Base-by-base conservation (phyloP, 2,113 vertebrate genomes). In the Takifugu flavidus region DNA sequence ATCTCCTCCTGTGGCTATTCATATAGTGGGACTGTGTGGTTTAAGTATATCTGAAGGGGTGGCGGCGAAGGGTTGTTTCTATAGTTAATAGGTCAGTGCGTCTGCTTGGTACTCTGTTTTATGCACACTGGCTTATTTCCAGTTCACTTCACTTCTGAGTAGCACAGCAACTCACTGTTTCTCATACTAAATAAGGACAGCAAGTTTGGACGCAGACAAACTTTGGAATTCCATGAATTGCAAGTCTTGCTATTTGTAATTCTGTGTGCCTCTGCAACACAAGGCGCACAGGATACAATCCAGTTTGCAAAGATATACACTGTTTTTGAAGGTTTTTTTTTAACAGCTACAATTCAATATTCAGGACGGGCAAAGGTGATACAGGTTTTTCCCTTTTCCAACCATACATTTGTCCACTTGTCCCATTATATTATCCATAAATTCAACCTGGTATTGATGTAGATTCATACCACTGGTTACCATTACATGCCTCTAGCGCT, bases 11-110 rank as follows among this genome's bases (percentile, higher is more conserved):
- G 53, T 47, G 53, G 58, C 62, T 13, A 67, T 51, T 51, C 50
- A 63, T 20, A 4, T 25, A 39, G 15, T 47, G 8, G 4, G 56
- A 49, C 39, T 27, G 6, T 58, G 44, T 64, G 44, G 53, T 62
- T 54, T 49, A 25, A 44, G 34, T 39, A 45, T 73, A 47, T 77
- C 29, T 71, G 51, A n/a, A 46, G 27, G 6, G 42, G 63, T n/a
- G 45, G 44, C 50, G 47, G 14, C 10, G 46, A 28, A 13, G 25
- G 39, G 56, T 13, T 58, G 60, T 54, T 68, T 58, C 65, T 58
- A 52, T 72, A 72, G 83, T 82, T 86, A 87, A 77, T 86, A 77
- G 86, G 86, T 82, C 85, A 86, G 60, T 63, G 67, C 71, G 77
- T 84, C 74, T 82, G 72, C 67, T 70, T 81, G 62, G 58, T 61